A percentile compares a stretch with the other conserved stretches of the same genome.
Conservation (phyloP, 1,140 invertebrate species). For the Psix sp. region DNA sequence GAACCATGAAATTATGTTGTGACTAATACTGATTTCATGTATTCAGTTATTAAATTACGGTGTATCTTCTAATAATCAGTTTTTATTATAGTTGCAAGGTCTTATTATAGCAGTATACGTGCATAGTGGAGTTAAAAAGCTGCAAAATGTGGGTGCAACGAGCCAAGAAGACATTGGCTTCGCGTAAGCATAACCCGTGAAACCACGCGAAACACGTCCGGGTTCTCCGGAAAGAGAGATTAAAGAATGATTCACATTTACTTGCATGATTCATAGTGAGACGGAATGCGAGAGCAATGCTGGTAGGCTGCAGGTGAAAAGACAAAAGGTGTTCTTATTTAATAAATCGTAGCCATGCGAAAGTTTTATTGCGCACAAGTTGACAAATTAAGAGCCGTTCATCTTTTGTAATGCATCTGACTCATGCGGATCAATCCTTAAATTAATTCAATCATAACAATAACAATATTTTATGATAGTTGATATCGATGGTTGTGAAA, state of each 20-base stretch:
- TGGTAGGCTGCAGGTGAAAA: conserved; percentile 47
- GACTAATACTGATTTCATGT: no score
- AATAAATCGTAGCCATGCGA: conserved; percentile 19
- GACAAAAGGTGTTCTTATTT: conserved; percentile 57
- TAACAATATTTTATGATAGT: no score
- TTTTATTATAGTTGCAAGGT: not conserved
- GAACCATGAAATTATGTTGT: no score
- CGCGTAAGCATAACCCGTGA: conserved; percentile 44
- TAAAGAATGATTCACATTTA: conserved; percentile 58
- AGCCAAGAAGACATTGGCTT: conserved; percentile 57
- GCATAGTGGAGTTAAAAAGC: conserved; percentile 34
- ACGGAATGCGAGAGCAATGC: conserved; percentile 49
- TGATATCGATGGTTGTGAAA: no score
- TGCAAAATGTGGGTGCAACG: conserved; percentile 55
- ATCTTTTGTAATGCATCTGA: conserved; percentile 11
- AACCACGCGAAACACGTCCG: conserved; percentile 60
- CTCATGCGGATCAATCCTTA: conserved; percentile 18
- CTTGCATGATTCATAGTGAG: conserved; percentile 58
- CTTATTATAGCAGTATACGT: conserved; percentile 15
- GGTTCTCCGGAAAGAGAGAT: conserved; percentile 59
- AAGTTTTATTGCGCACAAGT: conserved; percentile 29
- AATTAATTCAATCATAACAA: no score
- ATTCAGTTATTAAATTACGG: no score
- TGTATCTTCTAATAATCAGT: no score
- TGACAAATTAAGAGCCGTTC: conserved; percentile 28